Evolutionary conservation across 1,140 invertebrate species (phyloP).

Genomic region (Drosophila murphyi): DNA sequence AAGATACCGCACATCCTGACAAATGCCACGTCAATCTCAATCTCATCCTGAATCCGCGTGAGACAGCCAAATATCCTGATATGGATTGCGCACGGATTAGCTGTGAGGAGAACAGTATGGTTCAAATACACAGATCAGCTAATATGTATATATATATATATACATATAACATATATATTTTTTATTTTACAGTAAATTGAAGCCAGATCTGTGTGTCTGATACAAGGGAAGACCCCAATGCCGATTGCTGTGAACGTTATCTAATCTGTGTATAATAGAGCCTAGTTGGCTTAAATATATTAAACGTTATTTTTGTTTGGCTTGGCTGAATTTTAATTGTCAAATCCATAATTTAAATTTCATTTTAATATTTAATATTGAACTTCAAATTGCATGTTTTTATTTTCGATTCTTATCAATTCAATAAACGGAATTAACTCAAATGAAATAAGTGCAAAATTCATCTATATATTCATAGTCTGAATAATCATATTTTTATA

Average conservation of each 20-base stretch:
- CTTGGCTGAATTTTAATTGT: too few species aligned
- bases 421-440: too few species aligned
- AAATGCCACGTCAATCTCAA: conserved; percentile 22
- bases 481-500: too few species aligned
- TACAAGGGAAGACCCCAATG: conserved; percentile 1
- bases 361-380: too few species aligned
- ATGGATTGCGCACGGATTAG: conserved; percentile 11
- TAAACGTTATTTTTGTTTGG: too few species aligned
- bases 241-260: conserved; percentile 17
- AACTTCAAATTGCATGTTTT: too few species aligned
- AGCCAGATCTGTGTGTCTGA: conserved; percentile 8
- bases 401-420: too few species aligned
- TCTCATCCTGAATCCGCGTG: conserved; percentile 15
- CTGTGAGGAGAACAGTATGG: conserved; percentile 11
- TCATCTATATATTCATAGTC: too few species aligned
- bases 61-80: conserved; percentile 1
- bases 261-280: neutral
- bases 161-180: neutral
- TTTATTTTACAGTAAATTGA: neutral
- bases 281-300: too few species aligned
- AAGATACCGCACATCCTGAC: conserved; percentile 26
- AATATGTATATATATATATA: too few species aligned
- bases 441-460: too few species aligned
- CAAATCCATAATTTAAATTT: too few species aligned
- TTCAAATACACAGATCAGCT: conserved; percentile 11